Conservation (phyloP, 2,888 invertebrate genomes). For the Volucella zonaria region DNA sequence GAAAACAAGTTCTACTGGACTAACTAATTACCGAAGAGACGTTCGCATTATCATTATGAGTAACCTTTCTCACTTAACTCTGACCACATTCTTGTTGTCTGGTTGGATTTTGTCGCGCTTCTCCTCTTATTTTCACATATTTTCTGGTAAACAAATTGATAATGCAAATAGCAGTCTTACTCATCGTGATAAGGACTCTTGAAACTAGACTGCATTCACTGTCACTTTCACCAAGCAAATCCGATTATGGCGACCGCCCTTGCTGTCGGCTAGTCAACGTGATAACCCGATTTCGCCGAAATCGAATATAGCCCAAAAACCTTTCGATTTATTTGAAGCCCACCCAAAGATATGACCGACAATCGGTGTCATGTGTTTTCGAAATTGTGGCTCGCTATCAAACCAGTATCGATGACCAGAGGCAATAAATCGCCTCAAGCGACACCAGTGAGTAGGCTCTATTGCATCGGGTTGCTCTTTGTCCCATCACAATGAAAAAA, state of each 20-base stretch:
- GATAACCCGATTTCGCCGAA: slow-evolving; percentile 51
- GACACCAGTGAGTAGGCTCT: not conserved
- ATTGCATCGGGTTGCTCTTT: slow-evolving; percentile 44
- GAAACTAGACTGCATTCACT: slow-evolving; percentile 2
- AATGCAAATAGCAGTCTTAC: slow-evolving; percentile 34
- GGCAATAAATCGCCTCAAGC: slow-evolving; percentile 42
- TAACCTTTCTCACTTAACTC: slow-evolving; percentile 56
- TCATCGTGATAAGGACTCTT: slow-evolving; percentile 19
- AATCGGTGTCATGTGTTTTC: slow-evolving; percentile 10
- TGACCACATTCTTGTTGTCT: slow-evolving; percentile 31
- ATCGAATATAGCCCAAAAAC: slow-evolving; percentile 2
- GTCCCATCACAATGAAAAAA: slow-evolving; percentile 41
- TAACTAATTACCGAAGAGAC: slow-evolving; percentile 43
- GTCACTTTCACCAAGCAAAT: slow-evolving; percentile 52
- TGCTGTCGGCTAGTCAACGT: slow-evolving; percentile 13
- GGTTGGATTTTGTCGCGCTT: slow-evolving; percentile 3
- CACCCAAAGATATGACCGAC: not conserved
- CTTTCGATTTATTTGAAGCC: not conserved
- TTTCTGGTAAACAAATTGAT: slow-evolving; percentile 47
- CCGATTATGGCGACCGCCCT: slow-evolving; percentile 35
- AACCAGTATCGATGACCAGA: slow-evolving; percentile 26
- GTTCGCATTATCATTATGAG: slow-evolving; percentile 14
- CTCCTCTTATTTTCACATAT: slow-evolving; percentile 29
- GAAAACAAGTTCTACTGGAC: slow-evolving; percentile 43
- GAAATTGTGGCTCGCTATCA: slow-evolving; percentile 42